Percentiles rank a stretch among this genome's conserved stretches.
Evolutionary conservation across 2,113 vertebrate genomes (phyloP).

Genomic region (Clarias batrachus): DNA sequence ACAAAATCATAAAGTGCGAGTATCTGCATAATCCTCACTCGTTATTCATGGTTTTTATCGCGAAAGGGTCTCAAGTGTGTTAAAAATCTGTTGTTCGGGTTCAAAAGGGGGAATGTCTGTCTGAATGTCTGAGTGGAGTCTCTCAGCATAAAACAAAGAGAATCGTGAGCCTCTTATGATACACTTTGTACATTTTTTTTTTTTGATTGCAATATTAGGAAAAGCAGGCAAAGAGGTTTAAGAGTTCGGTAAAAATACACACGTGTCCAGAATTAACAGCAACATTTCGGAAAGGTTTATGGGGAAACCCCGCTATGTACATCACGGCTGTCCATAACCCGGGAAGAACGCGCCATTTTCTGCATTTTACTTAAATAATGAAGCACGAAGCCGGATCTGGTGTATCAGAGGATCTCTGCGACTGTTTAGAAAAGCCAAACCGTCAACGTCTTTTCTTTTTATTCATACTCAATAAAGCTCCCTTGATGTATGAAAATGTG

Average conservation of each 20-base stretch:
- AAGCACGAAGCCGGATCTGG: neutral
- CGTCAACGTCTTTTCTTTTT: neutral
- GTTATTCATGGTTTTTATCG: neutral
- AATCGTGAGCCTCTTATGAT: slow-evolving; percentile 30
- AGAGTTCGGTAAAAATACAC: neutral
- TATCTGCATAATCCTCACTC: slow-evolving; percentile 34
- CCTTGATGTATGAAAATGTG: neutral
- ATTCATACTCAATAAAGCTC: neutral
- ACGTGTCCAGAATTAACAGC: neutral
- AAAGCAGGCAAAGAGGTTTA: slow-evolving; percentile 20
- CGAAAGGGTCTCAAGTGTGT: neutral
- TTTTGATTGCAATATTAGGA: slow-evolving; percentile 4
- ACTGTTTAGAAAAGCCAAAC: neutral
- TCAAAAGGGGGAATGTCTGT: neutral
- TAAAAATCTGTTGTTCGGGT: neutral
- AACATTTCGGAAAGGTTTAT: neutral
- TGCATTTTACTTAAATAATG: no score
- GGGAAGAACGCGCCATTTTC: neutral
- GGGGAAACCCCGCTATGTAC: neutral
- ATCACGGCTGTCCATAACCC: neutral
- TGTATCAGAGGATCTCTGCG: neutral
- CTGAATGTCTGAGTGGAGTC: neutral
- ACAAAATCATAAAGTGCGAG: slow-evolving; percentile 46
- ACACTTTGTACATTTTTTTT: slow-evolving; percentile 49
- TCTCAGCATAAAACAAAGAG: slow-evolving; percentile 17